Conservation (phyloP, 92 coral and sea anemone genomes). For the Epizoanthus fatuus region DNA sequence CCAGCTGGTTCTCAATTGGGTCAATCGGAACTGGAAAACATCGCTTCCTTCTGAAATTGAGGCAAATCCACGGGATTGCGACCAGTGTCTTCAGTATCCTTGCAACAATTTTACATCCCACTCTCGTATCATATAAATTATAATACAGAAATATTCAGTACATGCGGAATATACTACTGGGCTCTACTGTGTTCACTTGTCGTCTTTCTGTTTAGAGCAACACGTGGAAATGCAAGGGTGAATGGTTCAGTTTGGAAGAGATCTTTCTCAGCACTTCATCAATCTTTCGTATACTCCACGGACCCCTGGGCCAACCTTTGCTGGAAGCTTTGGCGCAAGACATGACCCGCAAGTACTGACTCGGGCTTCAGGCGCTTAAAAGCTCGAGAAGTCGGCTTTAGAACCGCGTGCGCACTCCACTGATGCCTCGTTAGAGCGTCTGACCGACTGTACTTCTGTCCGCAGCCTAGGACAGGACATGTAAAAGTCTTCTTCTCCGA, state of each 20-base stretch:
- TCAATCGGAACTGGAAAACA: background rate
- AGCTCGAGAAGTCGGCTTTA: conserved; percentile 54
- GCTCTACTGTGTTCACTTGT: too few relatives aligned
- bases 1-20: conserved; percentile 2
- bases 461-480: conserved; percentile 82
- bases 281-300: too few relatives aligned
- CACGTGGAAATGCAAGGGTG: too few relatives aligned
- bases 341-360: background rate
- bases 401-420: conserved; percentile 84
- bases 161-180: too few relatives aligned
- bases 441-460: conserved; percentile 94
- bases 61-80: background rate
- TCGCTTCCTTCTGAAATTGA: background rate
- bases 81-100: too few relatives aligned
- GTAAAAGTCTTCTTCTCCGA: conserved; percentile 84
- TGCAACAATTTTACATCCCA: too few relatives aligned
- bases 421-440: conserved; percentile 91
- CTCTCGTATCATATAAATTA: too few relatives aligned
- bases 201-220: too few relatives aligned
- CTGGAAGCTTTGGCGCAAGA: conserved; percentile 8
- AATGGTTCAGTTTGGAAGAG: too few relatives aligned
- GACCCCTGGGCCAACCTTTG: background rate
- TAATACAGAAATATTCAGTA: too few relatives aligned
- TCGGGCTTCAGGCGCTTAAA: conserved; percentile 5
- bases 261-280: too few relatives aligned